phyloP scores from a whole-genome alignment of 2,888 invertebrate species.

The Entomobrya proxima region DNA sequence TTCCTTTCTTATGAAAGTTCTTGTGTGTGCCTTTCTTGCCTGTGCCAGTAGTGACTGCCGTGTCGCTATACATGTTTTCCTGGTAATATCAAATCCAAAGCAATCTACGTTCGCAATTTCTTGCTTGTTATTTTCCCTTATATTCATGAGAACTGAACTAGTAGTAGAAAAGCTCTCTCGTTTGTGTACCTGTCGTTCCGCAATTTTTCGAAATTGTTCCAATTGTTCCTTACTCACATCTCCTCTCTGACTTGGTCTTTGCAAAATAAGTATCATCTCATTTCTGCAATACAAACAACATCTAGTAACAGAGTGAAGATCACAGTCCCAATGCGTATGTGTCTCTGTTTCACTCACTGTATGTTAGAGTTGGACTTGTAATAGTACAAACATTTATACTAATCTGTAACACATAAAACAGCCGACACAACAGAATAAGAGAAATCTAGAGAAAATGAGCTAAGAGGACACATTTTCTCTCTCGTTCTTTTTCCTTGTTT shows the following conservation, averaged over 20 bases:
- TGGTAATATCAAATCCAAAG: conserved; percentile 26
- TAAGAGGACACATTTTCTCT: conserved; percentile 24
- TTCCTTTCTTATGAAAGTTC: not conserved
- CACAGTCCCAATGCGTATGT: not conserved
- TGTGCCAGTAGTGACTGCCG: not conserved
- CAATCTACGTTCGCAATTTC: conserved; percentile 31
- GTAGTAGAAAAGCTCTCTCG: conserved; percentile 25
- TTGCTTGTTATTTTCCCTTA: not conserved
- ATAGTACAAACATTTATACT: conserved; percentile 30
- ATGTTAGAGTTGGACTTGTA: not conserved
- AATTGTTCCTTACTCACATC: conserved; percentile 38
- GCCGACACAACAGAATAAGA: not conserved
- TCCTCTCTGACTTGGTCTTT: not conserved
- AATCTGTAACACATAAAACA: conserved; percentile 17
- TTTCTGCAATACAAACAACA: not conserved
- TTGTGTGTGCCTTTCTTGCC: conserved; percentile 2
- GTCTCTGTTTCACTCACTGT: conserved; percentile 5
- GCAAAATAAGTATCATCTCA: not conserved
- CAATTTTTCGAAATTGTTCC: conserved; percentile 52
- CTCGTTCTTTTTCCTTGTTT: not conserved
- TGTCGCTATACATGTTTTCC: conserved; percentile 22
- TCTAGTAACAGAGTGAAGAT: not conserved
- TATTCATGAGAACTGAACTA: conserved; percentile 9
- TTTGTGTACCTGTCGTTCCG: conserved; percentile 9
- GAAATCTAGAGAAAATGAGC: conserved; percentile 15